A percentile compares a stretch with the other conserved stretches of the same genome.
Conservation (phyloP, 2,113 vertebrate species). For the Hoplias malabaricus region DNA sequence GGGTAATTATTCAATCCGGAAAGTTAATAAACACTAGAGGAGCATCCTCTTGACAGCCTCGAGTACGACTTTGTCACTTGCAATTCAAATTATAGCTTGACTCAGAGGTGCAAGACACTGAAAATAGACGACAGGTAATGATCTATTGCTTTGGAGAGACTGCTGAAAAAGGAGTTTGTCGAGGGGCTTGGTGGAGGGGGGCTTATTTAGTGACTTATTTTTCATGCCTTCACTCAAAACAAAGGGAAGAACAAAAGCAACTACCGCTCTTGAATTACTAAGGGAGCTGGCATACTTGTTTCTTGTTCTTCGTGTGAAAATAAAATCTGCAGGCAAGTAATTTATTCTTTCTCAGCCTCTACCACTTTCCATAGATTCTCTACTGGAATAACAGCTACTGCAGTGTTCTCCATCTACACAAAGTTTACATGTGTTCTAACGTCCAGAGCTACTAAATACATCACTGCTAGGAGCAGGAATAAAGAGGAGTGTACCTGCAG, state of each 20-base stretch:
- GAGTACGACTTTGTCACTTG: slow-evolving; percentile 59
- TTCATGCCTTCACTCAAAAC: slow-evolving; percentile 60
- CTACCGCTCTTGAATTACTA: slow-evolving; percentile 69
- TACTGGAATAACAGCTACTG: background rate
- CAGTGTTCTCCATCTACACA: background rate
- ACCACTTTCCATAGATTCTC: slow-evolving; percentile 53
- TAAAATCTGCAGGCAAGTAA: slow-evolving; percentile 70
- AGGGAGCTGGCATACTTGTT: slow-evolving; percentile 77
- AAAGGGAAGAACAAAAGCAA: slow-evolving; percentile 71
- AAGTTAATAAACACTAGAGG: slow-evolving; percentile 69
- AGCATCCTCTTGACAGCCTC: slow-evolving; percentile 43
- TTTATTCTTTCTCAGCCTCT: slow-evolving; percentile 68
- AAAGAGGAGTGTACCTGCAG: background rate
- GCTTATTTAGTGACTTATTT: slow-evolving; percentile 71
- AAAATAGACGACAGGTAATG: slow-evolving; percentile 67
- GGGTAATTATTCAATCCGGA: slow-evolving; percentile 66
- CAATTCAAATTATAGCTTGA: slow-evolving; percentile 63
- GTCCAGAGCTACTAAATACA: background rate
- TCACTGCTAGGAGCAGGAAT: background rate
- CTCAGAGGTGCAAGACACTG: slow-evolving; percentile 40
- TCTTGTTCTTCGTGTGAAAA: slow-evolving; percentile 60
- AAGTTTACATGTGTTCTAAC: background rate
- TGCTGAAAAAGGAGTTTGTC: slow-evolving; percentile 46
- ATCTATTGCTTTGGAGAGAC: slow-evolving; percentile 55
- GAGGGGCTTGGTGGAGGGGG: slow-evolving; percentile 55